phyloP scores from a whole-genome alignment of 2,888 invertebrate genomes.

The Pinctada fucata region DNA sequence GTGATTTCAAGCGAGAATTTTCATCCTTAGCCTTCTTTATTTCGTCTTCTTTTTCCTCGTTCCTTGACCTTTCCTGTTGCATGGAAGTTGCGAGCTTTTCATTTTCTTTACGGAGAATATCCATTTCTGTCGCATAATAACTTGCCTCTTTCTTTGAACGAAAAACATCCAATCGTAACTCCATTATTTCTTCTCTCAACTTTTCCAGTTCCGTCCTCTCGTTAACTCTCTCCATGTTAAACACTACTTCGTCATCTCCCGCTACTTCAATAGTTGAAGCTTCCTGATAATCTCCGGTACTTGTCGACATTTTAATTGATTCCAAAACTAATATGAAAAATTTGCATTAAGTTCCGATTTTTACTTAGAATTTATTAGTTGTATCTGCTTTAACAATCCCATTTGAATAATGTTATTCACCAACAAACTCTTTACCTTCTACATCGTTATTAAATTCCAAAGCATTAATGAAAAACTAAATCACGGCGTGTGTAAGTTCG shows the following conservation, averaged over 20 bases:
- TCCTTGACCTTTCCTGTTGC: neutral
- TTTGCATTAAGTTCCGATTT: neutral
- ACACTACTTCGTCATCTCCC: neutral
- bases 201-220: neutral
- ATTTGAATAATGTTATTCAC: too few relatives aligned
- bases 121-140: neutral
- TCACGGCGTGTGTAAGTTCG: neutral
- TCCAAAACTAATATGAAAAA: neutral
- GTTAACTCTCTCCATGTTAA: neutral
- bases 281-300: neutral
- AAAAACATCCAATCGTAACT: neutral
- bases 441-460: neutral
- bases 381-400: too few relatives aligned
- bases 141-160: neutral
- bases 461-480: neutral
- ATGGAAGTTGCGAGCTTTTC: neutral
- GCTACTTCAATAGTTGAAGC: neutral
- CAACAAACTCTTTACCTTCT: too few relatives aligned
- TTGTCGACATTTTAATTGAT: neutral
- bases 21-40: neutral
- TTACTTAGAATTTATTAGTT: neutral
- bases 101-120: neutral
- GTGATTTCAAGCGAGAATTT: too few relatives aligned
- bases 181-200: neutral
- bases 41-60: neutral